These are phyloP conservation scores for Brachionus rubens DNA, from an alignment of 1,140 invertebrate genomes.

Conservation along the genomic window DNA sequence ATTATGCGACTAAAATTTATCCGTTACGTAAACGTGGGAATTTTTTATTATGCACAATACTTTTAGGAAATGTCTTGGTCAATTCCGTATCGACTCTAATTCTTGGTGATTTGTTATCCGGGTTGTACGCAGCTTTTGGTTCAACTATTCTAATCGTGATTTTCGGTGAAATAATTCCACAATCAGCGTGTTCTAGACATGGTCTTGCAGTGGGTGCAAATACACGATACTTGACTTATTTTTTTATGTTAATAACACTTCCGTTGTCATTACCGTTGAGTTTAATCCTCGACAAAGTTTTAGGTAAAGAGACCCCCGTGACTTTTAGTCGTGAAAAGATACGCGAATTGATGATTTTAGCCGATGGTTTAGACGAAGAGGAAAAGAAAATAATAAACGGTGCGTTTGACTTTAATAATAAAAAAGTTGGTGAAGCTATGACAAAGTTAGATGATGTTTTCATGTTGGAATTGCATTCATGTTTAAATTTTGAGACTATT, in stretches of 20 bases:
- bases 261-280: constrained; percentile 92
- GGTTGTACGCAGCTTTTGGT: constrained; percentile 68
- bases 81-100: constrained; percentile 94
- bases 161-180: constrained; percentile 92
- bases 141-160: constrained; percentile 88
- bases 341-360: constrained; percentile 77
- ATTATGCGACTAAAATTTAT: constrained; percentile 69
- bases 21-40: constrained; percentile 88
- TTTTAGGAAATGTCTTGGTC: constrained; percentile 94
- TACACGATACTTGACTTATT: constrained; percentile 85
- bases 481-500: constrained; percentile 91
- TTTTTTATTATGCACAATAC: constrained; percentile 84
- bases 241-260: constrained; percentile 90
- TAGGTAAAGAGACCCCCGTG: constrained; percentile 88
- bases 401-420: constrained; percentile 83
- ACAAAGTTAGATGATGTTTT: constrained; percentile 90
- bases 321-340: constrained; percentile 92
- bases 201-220: constrained; percentile 90
- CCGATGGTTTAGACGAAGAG: constrained; percentile 70
- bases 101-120: constrained; percentile 84
- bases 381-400: constrained; percentile 96
- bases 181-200: constrained; percentile 85
- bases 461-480: constrained; percentile 81
- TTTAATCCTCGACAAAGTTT: constrained; percentile 79
- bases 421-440: constrained; percentile 87